These are phyloP conservation scores for Sternotherus odoratus DNA, from an alignment of 2,797 vertebrate species.

Conservation along the genomic window DNA sequence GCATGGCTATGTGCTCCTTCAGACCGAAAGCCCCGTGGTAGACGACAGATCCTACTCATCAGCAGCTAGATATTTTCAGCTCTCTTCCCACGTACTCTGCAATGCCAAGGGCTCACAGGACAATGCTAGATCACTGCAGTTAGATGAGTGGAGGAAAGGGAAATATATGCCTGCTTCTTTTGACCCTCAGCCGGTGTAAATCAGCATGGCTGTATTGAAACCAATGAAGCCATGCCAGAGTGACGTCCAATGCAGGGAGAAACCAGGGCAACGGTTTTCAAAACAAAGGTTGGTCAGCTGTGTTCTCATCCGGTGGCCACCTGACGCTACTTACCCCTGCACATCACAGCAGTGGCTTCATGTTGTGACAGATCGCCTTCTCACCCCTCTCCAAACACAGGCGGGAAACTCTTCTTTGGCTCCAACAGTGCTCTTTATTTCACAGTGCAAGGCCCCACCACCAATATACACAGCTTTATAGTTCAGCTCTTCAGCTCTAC, in stretches of 20 bases:
- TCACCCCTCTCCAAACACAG: too few relatives aligned
- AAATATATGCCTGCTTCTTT: neutral
- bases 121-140: neutral
- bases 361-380: too few relatives aligned
- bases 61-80: neutral
- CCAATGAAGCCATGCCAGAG: neutral
- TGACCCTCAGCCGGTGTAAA: neutral
- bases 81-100: neutral
- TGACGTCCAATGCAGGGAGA: rapidly evolving
- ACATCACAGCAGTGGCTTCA: neutral
- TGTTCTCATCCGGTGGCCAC: constrained; percentile 45
- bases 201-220: neutral
- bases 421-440: too few relatives aligned
- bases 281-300: neutral
- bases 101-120: neutral
- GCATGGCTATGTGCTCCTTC: neutral
- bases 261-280: neutral
- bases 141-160: neutral
- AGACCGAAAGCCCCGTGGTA: neutral
- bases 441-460: too few relatives aligned
- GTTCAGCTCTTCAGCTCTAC: too few relatives aligned
- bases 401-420: too few relatives aligned
- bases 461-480: too few relatives aligned
- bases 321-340: constrained; percentile 6
- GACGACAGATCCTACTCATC: neutral